phyloP scores from a whole-genome alignment of 1,140 invertebrate genomes.

The Heliconius hewitsoni region DNA sequence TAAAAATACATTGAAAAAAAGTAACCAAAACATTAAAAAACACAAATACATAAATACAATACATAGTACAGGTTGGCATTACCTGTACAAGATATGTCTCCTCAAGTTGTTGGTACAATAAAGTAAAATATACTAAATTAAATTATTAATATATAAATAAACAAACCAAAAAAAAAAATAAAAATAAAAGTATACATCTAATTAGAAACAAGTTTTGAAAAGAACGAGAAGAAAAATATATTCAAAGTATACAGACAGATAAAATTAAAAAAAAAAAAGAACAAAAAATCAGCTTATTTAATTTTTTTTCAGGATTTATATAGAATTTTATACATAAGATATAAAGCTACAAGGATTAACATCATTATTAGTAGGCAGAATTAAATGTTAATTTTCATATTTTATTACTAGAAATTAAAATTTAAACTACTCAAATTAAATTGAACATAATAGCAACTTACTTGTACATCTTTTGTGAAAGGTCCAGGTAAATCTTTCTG shows the following conservation, averaged over 20 bases:
- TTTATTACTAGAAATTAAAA: too few relatives aligned
- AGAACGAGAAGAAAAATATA: not conserved
- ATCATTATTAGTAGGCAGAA: not conserved
- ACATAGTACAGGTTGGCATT: conserved; percentile 27
- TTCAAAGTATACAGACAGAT: not conserved
- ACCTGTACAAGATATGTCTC: conserved; percentile 30
- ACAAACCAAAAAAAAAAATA: not conserved
- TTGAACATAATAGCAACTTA: conserved; percentile 40
- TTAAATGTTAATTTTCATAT: too few relatives aligned
- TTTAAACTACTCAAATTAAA: not conserved
- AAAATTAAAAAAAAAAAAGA: not conserved
- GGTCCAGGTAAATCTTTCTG: conserved; percentile 93
- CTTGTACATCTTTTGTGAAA: conserved; percentile 97
- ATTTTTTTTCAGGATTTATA: not conserved
- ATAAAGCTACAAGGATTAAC: too few relatives aligned
- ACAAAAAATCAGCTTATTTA: not conserved
- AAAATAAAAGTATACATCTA: not conserved
- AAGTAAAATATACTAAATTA: conserved; percentile 28
- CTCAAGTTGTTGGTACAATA: conserved; percentile 35
- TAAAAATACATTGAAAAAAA: not conserved
- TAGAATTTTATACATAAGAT: too few relatives aligned
- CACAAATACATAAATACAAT: conserved; percentile 25
- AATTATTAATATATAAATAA: conserved; percentile 21
- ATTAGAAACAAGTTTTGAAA: not conserved
- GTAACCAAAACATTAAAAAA: not conserved